Conservation (phyloP, 2,113 vertebrate genomes). For the Carettochelys insculpta region DNA sequence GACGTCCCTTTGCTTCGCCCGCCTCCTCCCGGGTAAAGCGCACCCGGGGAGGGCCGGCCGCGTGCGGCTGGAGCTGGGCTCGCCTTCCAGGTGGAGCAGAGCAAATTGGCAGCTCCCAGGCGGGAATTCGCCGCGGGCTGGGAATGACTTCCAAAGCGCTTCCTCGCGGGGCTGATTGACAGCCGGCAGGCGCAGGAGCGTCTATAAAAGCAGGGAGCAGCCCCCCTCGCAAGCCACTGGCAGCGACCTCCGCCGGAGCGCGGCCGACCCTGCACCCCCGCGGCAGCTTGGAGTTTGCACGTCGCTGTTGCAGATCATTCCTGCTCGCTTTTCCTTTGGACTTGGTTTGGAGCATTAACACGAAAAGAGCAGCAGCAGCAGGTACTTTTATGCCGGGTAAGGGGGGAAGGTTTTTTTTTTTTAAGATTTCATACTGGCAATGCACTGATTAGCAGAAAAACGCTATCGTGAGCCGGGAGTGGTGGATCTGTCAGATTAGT, state of each 20-base stretch:
- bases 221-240: neutral
- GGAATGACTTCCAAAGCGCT: conserved; percentile 63
- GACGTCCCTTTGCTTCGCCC: neutral
- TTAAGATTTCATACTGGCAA: neutral
- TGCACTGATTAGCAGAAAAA: neutral
- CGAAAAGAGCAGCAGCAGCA: neutral
- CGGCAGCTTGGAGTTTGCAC: neutral
- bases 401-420: neutral
- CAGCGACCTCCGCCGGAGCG: neutral
- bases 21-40: conserved; percentile 10
- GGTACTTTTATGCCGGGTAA: conserved; percentile 46
- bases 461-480: neutral
- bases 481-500: neutral
- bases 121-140: conserved; percentile 66
- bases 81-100: conserved; percentile 58
- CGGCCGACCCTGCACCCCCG: neutral
- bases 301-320: neutral
- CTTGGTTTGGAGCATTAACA: neutral
- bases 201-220: conserved; percentile 78
- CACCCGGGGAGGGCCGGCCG: neutral
- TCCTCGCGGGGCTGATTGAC: conserved; percentile 78
- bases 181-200: conserved; percentile 53
- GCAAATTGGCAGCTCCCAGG: conserved; percentile 73
- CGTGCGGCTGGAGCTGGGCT: conserved; percentile 7
- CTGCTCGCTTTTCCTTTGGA: neutral